Evolutionary conservation across 2,888 invertebrate genomes (phyloP).

Genomic region (Octonoba sinensis): DNA sequence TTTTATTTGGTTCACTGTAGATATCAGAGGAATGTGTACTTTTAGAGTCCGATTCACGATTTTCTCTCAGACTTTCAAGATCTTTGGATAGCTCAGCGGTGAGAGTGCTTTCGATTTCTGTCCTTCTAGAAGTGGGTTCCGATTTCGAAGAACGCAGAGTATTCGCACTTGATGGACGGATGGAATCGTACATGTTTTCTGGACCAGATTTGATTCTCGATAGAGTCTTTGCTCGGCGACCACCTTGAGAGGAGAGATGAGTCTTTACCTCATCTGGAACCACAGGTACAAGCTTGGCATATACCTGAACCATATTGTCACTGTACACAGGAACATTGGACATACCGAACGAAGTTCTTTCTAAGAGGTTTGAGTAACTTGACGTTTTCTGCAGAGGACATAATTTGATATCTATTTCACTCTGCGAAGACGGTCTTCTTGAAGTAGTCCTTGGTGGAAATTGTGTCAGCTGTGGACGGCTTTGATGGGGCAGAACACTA

Average conservation of each 20-base stretch:
- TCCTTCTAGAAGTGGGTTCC: conserved; percentile 8
- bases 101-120: neutral
- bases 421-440: conserved; percentile 7
- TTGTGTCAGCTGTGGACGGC: conserved; percentile 49
- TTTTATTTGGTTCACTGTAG: conserved; percentile 39
- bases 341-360: conserved; percentile 26
- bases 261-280: conserved; percentile 43
- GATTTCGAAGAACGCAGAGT: conserved; percentile 7
- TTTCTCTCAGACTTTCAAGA: conserved; percentile 4
- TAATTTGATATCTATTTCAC: neutral
- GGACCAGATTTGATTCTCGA: conserved; percentile 18
- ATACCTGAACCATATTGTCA: conserved; percentile 55
- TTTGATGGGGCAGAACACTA: conserved; percentile 44
- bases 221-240: conserved; percentile 32
- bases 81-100: conserved; percentile 3
- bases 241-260: conserved; percentile 23
- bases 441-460: conserved; percentile 33
- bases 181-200: conserved; percentile 32
- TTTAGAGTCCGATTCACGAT: conserved; percentile 11
- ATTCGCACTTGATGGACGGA: neutral
- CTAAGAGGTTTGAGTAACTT: conserved; percentile 49
- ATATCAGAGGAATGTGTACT: conserved; percentile 36
- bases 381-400: conserved; percentile 48
- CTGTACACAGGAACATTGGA: conserved; percentile 51
- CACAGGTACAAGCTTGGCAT: conserved; percentile 52